Percentiles rank a stretch among this genome's conserved stretches.
Evolutionary conservation across 1,140 invertebrate species (phyloP).

Genomic region (Zaprionus lachaisei): DNA sequence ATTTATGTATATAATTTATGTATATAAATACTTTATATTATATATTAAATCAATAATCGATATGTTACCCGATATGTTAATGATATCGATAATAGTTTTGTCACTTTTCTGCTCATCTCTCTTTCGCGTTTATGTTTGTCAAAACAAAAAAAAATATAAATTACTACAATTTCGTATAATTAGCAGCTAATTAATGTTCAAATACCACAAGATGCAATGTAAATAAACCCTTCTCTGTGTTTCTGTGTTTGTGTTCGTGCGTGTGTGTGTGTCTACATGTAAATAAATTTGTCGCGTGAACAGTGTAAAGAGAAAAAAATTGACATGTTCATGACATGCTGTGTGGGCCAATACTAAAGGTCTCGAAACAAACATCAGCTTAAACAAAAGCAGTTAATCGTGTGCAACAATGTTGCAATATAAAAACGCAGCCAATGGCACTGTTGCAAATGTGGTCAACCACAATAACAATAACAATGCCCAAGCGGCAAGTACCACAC

Average conservation of each 20-base stretch:
- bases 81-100: conserved; percentile 12
- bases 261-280: conserved; percentile 34
- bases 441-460: conserved; percentile 40
- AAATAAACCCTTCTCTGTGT: conserved; percentile 13
- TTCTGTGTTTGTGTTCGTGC: conserved; percentile 12
- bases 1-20: too few species aligned
- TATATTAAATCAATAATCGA: conserved; percentile 12
- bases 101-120: conserved; percentile 33
- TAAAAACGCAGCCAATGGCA: conserved; percentile 45
- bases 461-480: conserved; percentile 46
- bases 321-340: conserved; percentile 32
- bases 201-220: conserved; percentile 32
- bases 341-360: conserved; percentile 13
- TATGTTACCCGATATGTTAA: conserved; percentile 26
- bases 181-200: conserved; percentile 21
- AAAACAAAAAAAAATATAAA: conserved; percentile 71
- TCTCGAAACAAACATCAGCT: neutral
- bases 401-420: conserved; percentile 62
- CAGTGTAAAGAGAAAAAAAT: conserved; percentile 52
- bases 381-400: conserved; percentile 8
- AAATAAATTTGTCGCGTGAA: conserved; percentile 22
- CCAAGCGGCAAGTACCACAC: conserved; percentile 32
- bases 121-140: conserved; percentile 75
- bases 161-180: conserved; percentile 43
- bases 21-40: neutral